phyloP scores from a whole-genome alignment of 2,888 invertebrate species.

The Iselma pallidipennis region DNA sequence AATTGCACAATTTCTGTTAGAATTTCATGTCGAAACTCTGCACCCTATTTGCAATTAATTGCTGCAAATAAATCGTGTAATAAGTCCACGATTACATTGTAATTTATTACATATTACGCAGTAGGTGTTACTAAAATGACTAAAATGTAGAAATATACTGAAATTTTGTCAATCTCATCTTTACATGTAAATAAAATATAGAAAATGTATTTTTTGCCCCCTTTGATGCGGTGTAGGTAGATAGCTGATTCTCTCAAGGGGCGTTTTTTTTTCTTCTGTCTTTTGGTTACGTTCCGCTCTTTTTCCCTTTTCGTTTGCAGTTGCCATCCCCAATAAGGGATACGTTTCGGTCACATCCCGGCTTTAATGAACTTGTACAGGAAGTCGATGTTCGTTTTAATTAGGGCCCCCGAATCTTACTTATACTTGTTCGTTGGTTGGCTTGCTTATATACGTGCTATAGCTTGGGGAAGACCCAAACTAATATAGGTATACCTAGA shows the following conservation, averaged over 20 bases:
- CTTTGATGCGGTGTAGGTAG: background rate
- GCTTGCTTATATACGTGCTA: background rate
- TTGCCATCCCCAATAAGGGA: slow-evolving; percentile 34
- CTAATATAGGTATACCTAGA: too few relatives aligned
- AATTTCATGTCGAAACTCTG: background rate
- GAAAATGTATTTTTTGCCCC: background rate
- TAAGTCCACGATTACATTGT: background rate
- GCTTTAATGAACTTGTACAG: slow-evolving; percentile 46
- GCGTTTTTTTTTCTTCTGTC: background rate
- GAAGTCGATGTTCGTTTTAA: slow-evolving; percentile 47
- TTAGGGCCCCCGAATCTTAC: slow-evolving; percentile 40
- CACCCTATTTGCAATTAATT: background rate
- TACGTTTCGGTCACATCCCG: slow-evolving; percentile 28
- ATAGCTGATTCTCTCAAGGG: too few relatives aligned
- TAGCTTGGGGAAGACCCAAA: slow-evolving; percentile 29
- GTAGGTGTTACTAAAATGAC: background rate
- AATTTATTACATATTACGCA: background rate
- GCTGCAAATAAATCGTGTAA: background rate
- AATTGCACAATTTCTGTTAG: background rate
- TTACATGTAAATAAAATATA: background rate
- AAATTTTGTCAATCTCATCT: background rate
- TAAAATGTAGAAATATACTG: too few relatives aligned
- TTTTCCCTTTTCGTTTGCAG: background rate
- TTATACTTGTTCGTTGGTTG: too few relatives aligned
- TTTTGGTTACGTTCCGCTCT: background rate